Evolutionary conservation across 2,113 vertebrate species (phyloP).

Genomic region (Platichthys stellatus): DNA sequence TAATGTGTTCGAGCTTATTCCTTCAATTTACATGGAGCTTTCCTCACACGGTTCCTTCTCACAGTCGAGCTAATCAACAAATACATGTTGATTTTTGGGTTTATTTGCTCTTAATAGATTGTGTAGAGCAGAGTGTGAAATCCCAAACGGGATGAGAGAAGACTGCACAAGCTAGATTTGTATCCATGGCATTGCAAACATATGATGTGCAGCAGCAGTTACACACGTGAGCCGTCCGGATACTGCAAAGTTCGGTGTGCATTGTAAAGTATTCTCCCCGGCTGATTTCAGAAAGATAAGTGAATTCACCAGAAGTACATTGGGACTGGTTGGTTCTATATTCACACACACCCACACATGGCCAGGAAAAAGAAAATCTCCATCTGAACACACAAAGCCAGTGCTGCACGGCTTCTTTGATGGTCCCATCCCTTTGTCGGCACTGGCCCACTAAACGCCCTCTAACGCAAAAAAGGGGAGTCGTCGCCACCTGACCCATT

Average conservation of each 20-base stretch:
- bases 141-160: neutral
- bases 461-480: constrained; percentile 62
- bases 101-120: neutral
- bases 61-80: neutral
- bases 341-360: constrained; percentile 35
- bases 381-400: constrained; percentile 39
- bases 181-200: neutral
- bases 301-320: neutral
- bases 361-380: constrained; percentile 9
- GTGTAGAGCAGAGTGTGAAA: neutral
- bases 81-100: neutral
- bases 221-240: neutral
- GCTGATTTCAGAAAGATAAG: neutral
- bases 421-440: constrained; percentile 61
- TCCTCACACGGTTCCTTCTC: neutral
- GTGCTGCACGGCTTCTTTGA: constrained; percentile 48
- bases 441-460: constrained; percentile 54
- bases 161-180: neutral
- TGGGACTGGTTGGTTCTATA: neutral
- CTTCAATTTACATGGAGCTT: neutral
- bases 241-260: neutral
- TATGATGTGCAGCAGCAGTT: neutral
- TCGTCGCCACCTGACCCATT: constrained; percentile 72
- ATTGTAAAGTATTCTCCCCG: neutral
- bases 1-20: neutral